Evolutionary conservation across 1,140 invertebrate species (phyloP).

Genomic region (Eubasilissa regina): DNA sequence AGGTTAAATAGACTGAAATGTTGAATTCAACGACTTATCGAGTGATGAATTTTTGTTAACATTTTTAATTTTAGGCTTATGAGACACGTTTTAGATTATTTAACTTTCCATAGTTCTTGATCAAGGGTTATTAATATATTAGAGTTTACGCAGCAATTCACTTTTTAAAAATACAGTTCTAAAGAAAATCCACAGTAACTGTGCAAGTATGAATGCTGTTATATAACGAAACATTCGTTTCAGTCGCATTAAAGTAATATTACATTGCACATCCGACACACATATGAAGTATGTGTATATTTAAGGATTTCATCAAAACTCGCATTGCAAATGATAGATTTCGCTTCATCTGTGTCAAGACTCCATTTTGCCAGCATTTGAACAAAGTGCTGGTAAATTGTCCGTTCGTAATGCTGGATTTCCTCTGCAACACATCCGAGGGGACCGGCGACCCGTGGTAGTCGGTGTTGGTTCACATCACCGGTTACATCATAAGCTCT

Average conservation of each 20-base stretch:
- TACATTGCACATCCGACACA: not conserved
- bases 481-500: constrained; percentile 1
- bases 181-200: no score
- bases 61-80: no score
- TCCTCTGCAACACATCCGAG: constrained; percentile 10
- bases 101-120: no score
- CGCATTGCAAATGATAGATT: constrained; percentile 17
- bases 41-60: no score
- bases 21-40: no score
- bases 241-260: not conserved
- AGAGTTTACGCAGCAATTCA: no score
- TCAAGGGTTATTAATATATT: no score
- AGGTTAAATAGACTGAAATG: no score
- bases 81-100: no score
- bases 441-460: constrained; percentile 4
- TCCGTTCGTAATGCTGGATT: not conserved
- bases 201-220: not conserved
- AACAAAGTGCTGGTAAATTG: constrained; percentile 3
- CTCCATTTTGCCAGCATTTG: not conserved
- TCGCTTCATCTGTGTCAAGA: constrained; percentile 13
- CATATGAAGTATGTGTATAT: not conserved
- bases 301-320: constrained; percentile 1
- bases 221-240: not conserved
- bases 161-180: no score
- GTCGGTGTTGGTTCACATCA: constrained; percentile 19